Conservation (phyloP, 2,113 vertebrate species). For the Trematomus loennbergii region DNA sequence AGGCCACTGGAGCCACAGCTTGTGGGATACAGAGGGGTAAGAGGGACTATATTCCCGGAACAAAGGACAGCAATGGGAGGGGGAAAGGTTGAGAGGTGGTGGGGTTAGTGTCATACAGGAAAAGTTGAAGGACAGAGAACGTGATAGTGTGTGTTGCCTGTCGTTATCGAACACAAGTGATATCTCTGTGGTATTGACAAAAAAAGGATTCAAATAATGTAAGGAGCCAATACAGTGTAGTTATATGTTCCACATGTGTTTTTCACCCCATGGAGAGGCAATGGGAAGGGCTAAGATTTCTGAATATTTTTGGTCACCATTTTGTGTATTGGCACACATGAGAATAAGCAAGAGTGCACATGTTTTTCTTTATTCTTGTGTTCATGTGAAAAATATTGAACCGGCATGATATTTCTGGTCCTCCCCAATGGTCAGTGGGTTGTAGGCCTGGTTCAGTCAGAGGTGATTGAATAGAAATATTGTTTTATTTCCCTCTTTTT, state of each 20-base stretch:
- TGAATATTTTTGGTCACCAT: slow-evolving; percentile 20
- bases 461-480: slow-evolving; percentile 98
- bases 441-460: slow-evolving; percentile 83
- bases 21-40: slow-evolving; percentile 83
- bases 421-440: slow-evolving; percentile 73
- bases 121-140: slow-evolving; percentile 54
- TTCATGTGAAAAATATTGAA: slow-evolving; percentile 52
- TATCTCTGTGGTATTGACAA: neutral
- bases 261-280: neutral
- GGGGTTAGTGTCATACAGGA: slow-evolving; percentile 51
- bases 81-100: slow-evolving; percentile 63
- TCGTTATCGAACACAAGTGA: slow-evolving; percentile 1
- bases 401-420: slow-evolving; percentile 53
- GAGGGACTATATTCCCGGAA: slow-evolving; percentile 86
- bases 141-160: slow-evolving; percentile 15
- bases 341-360: slow-evolving; percentile 19
- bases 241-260: slow-evolving; percentile 2
- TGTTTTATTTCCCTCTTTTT: slow-evolving; percentile 85
- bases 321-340: slow-evolving; percentile 7
- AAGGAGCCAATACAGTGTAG: neutral
- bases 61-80: slow-evolving; percentile 80
- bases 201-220: neutral
- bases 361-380: slow-evolving; percentile 35
- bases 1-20: slow-evolving; percentile 88
- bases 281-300: slow-evolving; percentile 2